These are phyloP conservation scores for Mastacembelus armatus DNA, from an alignment of 2,797 vertebrate genomes.

Conservation along the genomic window DNA sequence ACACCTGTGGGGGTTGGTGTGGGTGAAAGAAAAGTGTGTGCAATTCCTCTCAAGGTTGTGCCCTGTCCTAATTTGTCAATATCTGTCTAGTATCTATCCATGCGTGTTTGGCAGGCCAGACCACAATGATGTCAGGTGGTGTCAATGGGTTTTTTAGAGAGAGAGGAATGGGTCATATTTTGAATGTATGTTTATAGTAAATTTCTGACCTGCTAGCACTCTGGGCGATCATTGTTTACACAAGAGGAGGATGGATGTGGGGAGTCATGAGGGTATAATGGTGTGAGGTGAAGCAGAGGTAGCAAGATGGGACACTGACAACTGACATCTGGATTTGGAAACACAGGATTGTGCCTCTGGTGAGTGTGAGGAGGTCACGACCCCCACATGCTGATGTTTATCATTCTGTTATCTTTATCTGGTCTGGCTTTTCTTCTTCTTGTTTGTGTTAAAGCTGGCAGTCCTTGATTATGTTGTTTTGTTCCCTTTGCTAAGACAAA, in stretches of 20 bases:
- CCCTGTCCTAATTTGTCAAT: constrained; percentile 48
- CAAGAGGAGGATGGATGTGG: constrained; percentile 41
- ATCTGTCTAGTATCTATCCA: constrained; percentile 46
- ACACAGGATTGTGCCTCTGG: constrained; percentile 2
- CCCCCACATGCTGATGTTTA: constrained; percentile 27
- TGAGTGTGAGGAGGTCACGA: constrained; percentile 41
- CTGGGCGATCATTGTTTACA: constrained; percentile 65
- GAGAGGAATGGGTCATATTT: constrained; percentile 17
- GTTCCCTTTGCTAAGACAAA: neutral
- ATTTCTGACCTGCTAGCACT: constrained; percentile 41
- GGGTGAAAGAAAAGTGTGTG: constrained; percentile 3
- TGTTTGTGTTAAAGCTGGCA: neutral
- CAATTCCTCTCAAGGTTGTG: constrained; percentile 19
- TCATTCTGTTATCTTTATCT: constrained; percentile 33
- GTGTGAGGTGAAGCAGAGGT: constrained; percentile 52
- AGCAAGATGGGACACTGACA: constrained; percentile 17
- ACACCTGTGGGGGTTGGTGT: constrained; percentile 31
- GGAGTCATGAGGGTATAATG: constrained; percentile 20
- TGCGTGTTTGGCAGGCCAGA: constrained; percentile 52
- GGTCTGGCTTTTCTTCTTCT: neutral
- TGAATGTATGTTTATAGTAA: constrained; percentile 57
- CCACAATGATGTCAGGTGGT: constrained; percentile 19
- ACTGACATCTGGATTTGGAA: constrained; percentile 20
- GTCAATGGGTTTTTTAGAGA: constrained; percentile 32
- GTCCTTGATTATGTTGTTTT: neutral